Conservation (phyloP, 2,888 invertebrate genomes). For the Napeogenes inachia region DNA sequence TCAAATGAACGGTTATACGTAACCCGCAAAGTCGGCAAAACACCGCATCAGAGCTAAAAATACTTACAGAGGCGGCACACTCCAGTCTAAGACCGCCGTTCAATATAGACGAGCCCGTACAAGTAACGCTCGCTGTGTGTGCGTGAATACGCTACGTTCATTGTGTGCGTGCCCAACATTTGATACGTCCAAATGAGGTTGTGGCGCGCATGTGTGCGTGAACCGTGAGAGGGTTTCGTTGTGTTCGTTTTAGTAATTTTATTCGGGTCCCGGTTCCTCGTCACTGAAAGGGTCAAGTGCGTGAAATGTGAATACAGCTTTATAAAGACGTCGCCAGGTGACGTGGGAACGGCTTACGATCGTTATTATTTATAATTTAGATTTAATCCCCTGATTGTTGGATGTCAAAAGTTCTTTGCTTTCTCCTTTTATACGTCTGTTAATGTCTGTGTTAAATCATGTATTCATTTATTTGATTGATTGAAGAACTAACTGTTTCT, state of each 20-base stretch:
- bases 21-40: slow-evolving; percentile 46
- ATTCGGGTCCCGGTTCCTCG: slow-evolving; percentile 49
- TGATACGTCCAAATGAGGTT: slow-evolving; percentile 30
- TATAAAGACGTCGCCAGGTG: slow-evolving; percentile 63
- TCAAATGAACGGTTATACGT: slow-evolving; percentile 9
- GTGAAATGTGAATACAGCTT: slow-evolving; percentile 48
- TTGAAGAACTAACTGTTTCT: slow-evolving; percentile 4
- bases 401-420: slow-evolving; percentile 25
- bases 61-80: slow-evolving; percentile 38
- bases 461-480: slow-evolving; percentile 22
- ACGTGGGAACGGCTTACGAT: slow-evolving; percentile 62
- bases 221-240: slow-evolving; percentile 41
- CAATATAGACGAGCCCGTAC: slow-evolving; percentile 36
- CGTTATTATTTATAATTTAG: slow-evolving; percentile 50
- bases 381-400: slow-evolving; percentile 38
- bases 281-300: slow-evolving; percentile 70
- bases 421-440: slow-evolving; percentile 13
- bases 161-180: slow-evolving; percentile 25
- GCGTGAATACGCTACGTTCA: slow-evolving; percentile 30
- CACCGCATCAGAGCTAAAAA: slow-evolving; percentile 72
- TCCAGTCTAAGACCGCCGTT: slow-evolving; percentile 60
- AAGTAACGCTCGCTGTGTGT: slow-evolving; percentile 17
- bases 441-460: slow-evolving; percentile 9
- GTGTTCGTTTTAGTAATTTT: slow-evolving; percentile 63
- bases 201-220: slow-evolving; percentile 31